phyloP scores from a whole-genome alignment of 2,113 vertebrate species.

The Thalassarche chlororhynchos region DNA sequence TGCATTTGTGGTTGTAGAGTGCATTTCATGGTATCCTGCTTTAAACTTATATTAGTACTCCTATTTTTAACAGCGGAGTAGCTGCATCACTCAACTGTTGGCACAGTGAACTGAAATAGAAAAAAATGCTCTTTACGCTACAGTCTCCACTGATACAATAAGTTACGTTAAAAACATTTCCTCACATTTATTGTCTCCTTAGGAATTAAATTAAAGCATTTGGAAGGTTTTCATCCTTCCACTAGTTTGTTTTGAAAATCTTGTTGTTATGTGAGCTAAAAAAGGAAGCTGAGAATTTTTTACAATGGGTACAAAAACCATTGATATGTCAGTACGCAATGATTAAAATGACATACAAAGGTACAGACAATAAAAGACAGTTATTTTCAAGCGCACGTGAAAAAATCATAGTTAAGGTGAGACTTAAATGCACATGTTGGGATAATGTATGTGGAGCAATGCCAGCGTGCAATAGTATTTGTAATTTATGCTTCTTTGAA shows the following conservation, averaged over 20 bases:
- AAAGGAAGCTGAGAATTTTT: neutral
- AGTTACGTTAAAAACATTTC: neutral
- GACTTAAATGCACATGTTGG: neutral
- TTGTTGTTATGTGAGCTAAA: neutral
- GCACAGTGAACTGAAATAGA: neutral
- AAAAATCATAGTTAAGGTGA: neutral
- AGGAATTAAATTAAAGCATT: neutral
- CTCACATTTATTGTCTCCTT: neutral
- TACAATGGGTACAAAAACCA: rapidly evolving
- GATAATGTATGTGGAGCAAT: neutral
- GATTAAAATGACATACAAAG: neutral
- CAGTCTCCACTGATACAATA: neutral
- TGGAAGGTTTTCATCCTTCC: neutral
- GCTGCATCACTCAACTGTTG: neutral
- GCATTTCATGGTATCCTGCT: neutral
- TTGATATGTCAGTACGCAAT: neutral
- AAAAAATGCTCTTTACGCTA: neutral
- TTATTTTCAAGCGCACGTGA: rapidly evolving
- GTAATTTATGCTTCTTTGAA: neutral
- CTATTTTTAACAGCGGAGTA: neutral
- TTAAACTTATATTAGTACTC: neutral
- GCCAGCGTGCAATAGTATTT: neutral
- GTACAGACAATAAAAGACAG: neutral
- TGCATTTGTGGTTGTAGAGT: neutral
- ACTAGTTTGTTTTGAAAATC: neutral